Evolutionary conservation across 2,113 vertebrate species (phyloP).

Genomic region (Atrichornis clamosus): DNA sequence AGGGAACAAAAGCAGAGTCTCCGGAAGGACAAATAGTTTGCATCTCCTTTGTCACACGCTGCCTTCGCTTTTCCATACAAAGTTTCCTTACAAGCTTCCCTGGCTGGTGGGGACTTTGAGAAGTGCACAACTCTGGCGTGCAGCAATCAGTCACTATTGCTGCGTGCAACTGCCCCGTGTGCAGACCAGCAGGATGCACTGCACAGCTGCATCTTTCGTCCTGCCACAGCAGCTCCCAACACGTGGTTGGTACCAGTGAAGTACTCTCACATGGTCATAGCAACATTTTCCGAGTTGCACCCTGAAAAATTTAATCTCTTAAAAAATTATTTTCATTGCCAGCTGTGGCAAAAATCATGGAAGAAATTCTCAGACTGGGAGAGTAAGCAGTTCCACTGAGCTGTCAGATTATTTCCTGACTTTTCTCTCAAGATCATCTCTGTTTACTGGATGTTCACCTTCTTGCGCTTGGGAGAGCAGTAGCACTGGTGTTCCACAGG

Average conservation of each 20-base stretch:
- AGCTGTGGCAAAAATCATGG: not conserved
- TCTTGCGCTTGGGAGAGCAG: not conserved
- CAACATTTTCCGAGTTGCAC: not conserved
- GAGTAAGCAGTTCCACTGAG: not conserved
- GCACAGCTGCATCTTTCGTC: not conserved
- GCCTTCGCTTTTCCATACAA: not conserved
- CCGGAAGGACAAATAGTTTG: not conserved
- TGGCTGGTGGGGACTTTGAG: not conserved
- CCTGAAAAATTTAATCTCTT: not conserved
- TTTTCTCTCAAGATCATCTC: not conserved
- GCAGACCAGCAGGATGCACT: not conserved
- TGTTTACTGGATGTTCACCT: not conserved
- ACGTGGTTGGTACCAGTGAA: fast-evolving
- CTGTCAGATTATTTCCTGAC: not conserved
- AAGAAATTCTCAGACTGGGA: not conserved
- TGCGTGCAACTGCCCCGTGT: fast-evolving
- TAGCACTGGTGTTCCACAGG: not conserved
- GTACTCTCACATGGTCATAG: not conserved
- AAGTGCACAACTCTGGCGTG: not conserved
- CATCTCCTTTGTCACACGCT: not conserved
- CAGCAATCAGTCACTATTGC: not conserved
- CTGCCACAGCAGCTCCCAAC: not conserved
- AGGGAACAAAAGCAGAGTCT: not conserved
- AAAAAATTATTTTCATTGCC: not conserved
- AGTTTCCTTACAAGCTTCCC: not conserved